These are phyloP conservation scores for Xenus cinereus DNA, from an alignment of 2,113 vertebrate genomes.

Conservation along the genomic window DNA sequence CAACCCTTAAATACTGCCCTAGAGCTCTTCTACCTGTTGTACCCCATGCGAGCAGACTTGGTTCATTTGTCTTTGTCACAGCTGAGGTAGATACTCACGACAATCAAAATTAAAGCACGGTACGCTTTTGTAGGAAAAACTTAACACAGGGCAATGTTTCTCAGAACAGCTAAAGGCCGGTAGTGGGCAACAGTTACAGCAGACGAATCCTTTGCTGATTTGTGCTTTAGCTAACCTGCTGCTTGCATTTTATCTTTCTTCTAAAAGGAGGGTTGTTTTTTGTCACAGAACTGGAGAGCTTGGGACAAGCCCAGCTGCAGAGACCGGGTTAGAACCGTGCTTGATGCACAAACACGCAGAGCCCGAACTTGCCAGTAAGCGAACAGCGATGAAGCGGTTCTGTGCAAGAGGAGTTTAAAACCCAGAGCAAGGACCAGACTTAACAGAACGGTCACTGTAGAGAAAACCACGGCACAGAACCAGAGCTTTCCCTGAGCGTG, in stretches of 20 bases:
- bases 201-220: fast-evolving
- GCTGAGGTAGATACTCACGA: background rate
- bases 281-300: background rate
- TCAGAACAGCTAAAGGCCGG: background rate
- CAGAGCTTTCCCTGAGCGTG: fast-evolving
- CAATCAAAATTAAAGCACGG: fast-evolving
- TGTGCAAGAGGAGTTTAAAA: background rate
- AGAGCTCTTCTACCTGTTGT: background rate
- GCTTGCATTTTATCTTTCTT: background rate
- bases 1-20: background rate
- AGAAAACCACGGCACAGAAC: background rate
- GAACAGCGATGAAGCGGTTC: background rate
- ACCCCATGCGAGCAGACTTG: fast-evolving
- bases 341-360: background rate
- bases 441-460: background rate
- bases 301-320: background rate
- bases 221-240: background rate
- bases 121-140: background rate
- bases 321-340: background rate
- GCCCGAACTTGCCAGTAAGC: background rate
- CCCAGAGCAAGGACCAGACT: background rate
- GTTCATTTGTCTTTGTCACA: background rate
- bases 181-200: background rate
- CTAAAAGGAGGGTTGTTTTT: background rate
- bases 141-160: background rate